These are phyloP conservation scores for Rynchops niger DNA, from an alignment of 2,113 vertebrate species.

Conservation along the genomic window DNA sequence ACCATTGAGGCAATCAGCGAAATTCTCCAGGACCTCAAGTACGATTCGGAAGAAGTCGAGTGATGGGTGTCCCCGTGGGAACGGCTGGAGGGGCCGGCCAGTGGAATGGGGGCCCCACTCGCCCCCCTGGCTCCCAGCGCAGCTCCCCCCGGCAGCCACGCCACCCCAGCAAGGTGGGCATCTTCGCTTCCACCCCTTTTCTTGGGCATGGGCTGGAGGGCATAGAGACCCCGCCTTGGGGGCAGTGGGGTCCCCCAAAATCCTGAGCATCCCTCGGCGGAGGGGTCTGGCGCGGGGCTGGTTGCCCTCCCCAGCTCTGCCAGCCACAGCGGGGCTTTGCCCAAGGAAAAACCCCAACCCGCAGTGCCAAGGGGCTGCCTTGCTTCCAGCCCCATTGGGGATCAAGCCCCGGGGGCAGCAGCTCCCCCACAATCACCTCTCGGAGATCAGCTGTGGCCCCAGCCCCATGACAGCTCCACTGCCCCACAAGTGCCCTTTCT, in stretches of 20 bases:
- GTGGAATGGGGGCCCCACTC: neutral
- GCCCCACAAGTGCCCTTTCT: neutral
- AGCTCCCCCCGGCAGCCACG: neutral
- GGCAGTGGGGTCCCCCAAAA: neutral
- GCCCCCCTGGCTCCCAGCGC: neutral
- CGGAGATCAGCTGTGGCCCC: neutral
- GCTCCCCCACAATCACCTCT: neutral
- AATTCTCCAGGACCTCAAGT: constrained; percentile 97
- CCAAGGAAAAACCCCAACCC: neutral
- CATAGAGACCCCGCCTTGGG: neutral
- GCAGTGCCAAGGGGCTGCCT: neutral
- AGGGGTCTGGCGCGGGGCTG: rapidly evolving
- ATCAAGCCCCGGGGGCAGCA: neutral
- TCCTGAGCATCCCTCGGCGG: neutral
- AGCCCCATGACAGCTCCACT: rapidly evolving
- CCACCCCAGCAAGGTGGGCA: neutral
- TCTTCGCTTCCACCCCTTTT: neutral
- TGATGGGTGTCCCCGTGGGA: constrained; percentile 76
- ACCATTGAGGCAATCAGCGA: constrained; percentile 91
- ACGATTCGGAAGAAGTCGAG: constrained; percentile 90
- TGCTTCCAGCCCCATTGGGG: neutral
- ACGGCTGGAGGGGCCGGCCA: neutral
- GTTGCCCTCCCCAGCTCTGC: neutral
- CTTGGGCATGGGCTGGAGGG: neutral
- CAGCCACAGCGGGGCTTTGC: rapidly evolving